Conservation (phyloP, 2,113 vertebrate species). For the Dromaius novaehollandiae region DNA sequence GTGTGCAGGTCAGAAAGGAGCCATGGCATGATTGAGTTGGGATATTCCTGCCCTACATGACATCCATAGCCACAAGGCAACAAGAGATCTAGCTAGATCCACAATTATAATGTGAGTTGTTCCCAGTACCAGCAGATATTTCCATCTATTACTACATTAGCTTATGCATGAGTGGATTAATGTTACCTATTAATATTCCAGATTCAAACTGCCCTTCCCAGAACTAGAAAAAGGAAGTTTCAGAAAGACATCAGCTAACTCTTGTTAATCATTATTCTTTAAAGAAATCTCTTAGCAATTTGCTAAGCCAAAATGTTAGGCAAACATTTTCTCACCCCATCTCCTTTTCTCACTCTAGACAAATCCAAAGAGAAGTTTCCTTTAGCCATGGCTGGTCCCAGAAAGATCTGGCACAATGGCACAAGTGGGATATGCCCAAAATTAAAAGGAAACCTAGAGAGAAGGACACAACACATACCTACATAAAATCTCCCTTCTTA, state of each 20-base stretch:
- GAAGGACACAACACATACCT: background rate
- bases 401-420: background rate
- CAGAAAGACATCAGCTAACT: background rate
- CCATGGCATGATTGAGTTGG: too few relatives aligned
- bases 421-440: background rate
- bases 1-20: background rate
- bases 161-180: background rate
- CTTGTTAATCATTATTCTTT: slow-evolving; percentile 16
- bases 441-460: background rate
- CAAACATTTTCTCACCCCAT: background rate
- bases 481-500: background rate
- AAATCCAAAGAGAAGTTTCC: background rate
- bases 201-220: background rate
- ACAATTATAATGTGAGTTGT: background rate
- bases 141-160: background rate
- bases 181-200: slow-evolving; percentile 15
- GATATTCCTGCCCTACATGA: background rate
- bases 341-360: background rate
- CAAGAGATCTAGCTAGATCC: fast-evolving
- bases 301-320: background rate
- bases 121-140: background rate
- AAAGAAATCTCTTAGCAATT: background rate
- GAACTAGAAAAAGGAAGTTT: slow-evolving; percentile 12
- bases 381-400: background rate
- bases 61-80: fast-evolving